A percentile compares a stretch with the other conserved stretches of the same genome.
Conservation (phyloP, 2,888 invertebrate species). For the Nemotelus pantherinus region DNA sequence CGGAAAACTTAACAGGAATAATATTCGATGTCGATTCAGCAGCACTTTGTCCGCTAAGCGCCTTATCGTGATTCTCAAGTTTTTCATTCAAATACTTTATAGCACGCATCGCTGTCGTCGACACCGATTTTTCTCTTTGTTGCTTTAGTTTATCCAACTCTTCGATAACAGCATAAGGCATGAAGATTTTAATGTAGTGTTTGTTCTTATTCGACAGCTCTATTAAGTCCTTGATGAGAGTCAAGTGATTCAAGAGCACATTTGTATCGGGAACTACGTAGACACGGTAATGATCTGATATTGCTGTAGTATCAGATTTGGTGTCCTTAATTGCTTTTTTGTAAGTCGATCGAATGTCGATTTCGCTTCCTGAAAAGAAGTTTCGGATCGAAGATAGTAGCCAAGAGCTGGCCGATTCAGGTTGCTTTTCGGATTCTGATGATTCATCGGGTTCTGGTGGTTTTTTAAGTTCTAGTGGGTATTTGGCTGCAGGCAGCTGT, state of each 20-base stretch:
- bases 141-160: constrained; percentile 67
- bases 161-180: constrained; percentile 67
- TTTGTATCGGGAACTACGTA: constrained; percentile 67
- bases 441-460: too few relatives aligned
- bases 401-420: too few relatives aligned
- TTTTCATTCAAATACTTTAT: constrained; percentile 58
- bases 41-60: constrained; percentile 65
- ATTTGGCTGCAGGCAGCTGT: too few relatives aligned
- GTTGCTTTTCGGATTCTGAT: too few relatives aligned
- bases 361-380: too few relatives aligned
- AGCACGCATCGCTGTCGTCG: constrained; percentile 55
- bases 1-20: constrained; percentile 63
- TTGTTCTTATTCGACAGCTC: constrained; percentile 53
- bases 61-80: constrained; percentile 52
- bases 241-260: constrained; percentile 64
- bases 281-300: constrained; percentile 52
- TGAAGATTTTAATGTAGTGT: constrained; percentile 60
- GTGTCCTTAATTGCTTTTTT: background rate
- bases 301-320: background rate
- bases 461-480: too few relatives aligned
- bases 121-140: constrained; percentile 52
- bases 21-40: constrained; percentile 63
- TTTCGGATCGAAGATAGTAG: too few relatives aligned
- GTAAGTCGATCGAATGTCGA: background rate
- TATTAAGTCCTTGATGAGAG: constrained; percentile 61